Conservation (phyloP, 1,140 invertebrate species). For the Ptiloglossa arizonensis region DNA sequence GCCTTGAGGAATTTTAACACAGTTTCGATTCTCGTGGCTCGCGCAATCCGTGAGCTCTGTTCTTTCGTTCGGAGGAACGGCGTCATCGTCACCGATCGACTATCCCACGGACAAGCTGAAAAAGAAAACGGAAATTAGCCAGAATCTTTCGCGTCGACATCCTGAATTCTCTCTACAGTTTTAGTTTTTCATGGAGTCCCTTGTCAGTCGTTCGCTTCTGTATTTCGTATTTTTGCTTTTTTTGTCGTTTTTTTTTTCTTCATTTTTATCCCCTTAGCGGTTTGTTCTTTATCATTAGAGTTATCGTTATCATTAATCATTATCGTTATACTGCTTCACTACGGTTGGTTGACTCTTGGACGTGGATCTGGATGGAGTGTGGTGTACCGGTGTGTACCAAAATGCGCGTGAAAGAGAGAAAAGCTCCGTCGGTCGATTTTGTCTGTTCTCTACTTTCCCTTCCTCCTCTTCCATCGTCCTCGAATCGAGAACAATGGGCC, state of each 20-base stretch:
- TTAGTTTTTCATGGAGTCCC: conserved; percentile 5
- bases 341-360: conserved; percentile 75
- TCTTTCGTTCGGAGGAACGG: too few species aligned
- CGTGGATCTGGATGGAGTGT: conserved; percentile 81
- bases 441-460: conserved; percentile 11
- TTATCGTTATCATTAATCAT: conserved; percentile 55
- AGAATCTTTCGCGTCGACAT: background rate
- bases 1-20: too few species aligned
- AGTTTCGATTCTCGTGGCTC: too few species aligned
- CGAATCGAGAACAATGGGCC: conserved; percentile 25
- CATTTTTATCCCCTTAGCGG: conserved; percentile 28
- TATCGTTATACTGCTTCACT: conserved; percentile 64
- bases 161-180: background rate
- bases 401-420: conserved; percentile 69
- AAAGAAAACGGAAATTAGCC: background rate
- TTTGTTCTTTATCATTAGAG: conserved; percentile 42
- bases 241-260: conserved; percentile 7
- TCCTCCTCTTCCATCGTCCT: conserved; percentile 13
- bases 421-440: conserved; percentile 44
- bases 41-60: too few species aligned
- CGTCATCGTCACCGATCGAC: conserved; percentile 1
- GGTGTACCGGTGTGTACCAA: conserved; percentile 71
- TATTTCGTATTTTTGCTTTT: conserved; percentile 15
- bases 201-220: conserved; percentile 30
- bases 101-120: background rate